Evolutionary conservation across 2,888 invertebrate genomes (phyloP).

Genomic region (Thera obeliscata): DNA sequence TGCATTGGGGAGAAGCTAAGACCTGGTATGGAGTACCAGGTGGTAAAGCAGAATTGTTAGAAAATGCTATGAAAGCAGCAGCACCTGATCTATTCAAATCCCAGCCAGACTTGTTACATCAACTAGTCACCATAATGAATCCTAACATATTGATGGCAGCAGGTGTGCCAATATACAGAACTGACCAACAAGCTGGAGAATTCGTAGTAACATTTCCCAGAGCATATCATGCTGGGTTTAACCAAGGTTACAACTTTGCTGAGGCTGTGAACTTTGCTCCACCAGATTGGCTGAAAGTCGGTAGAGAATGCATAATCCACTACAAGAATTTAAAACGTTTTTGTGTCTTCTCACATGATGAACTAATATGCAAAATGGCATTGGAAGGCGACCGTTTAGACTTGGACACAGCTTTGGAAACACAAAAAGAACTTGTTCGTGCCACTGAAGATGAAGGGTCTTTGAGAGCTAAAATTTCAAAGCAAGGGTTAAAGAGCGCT

Average conservation of each 20-base stretch:
- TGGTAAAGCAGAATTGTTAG: slow-evolving; percentile 87
- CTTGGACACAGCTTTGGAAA: slow-evolving; percentile 86
- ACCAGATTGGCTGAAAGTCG: slow-evolving; percentile 90
- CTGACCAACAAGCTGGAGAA: slow-evolving; percentile 91
- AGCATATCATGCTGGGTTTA: slow-evolving; percentile 92
- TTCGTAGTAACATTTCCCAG: slow-evolving; percentile 92
- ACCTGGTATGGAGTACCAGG: slow-evolving; percentile 93
- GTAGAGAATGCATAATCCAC: slow-evolving; percentile 88
- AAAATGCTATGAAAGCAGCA: slow-evolving; percentile 87
- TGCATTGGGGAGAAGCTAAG: slow-evolving; percentile 93
- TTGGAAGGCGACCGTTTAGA: slow-evolving; percentile 87
- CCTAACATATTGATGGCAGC: slow-evolving; percentile 88
- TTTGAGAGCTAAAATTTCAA: slow-evolving; percentile 66
- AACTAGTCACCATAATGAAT: slow-evolving; percentile 91
- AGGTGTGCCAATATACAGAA: slow-evolving; percentile 85
- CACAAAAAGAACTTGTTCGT: slow-evolving; percentile 86
- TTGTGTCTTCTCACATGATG: slow-evolving; percentile 93
- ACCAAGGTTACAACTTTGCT: slow-evolving; percentile 92
- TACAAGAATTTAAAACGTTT: slow-evolving; percentile 88
- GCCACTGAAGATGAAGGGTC: slow-evolving; percentile 83
- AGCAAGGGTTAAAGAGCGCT: slow-evolving; percentile 83
- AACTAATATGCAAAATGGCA: slow-evolving; percentile 91
- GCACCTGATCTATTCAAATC: slow-evolving; percentile 90
- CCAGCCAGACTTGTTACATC: slow-evolving; percentile 90
- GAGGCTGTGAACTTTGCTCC: slow-evolving; percentile 94